phyloP scores from a whole-genome alignment of 2,888 invertebrate species.

The Caenorhabditis auriculariae region DNA sequence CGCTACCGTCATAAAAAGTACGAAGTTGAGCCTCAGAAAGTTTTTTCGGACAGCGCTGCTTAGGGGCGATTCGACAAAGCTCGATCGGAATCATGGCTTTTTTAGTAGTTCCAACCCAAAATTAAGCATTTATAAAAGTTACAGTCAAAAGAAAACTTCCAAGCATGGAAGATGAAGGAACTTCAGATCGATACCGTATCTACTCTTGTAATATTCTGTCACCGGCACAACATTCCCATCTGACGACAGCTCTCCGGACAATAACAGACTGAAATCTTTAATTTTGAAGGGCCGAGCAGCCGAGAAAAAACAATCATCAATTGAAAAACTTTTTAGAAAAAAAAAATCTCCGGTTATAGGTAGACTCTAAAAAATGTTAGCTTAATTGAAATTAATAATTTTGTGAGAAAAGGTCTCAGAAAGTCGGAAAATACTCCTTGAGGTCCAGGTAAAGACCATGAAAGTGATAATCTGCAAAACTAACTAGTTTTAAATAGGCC shows the following conservation, averaged over 20 bases:
- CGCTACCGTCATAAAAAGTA: too few relatives aligned
- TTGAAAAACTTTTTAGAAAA: too few relatives aligned
- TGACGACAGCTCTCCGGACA: not conserved
- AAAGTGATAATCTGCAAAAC: too few relatives aligned
- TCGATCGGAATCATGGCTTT: conserved; percentile 11
- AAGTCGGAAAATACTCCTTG: too few relatives aligned
- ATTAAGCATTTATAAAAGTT: conserved; percentile 1
- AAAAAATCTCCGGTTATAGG: too few relatives aligned
- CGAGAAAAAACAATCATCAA: too few relatives aligned
- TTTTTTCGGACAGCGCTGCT: conserved; percentile 24
- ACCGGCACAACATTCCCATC: conserved; percentile 1
- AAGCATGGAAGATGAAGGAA: conserved; percentile 22
- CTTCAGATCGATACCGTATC: conserved; percentile 10
- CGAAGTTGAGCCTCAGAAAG: conserved; percentile 22
- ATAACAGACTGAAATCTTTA: not conserved
- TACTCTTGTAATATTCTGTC: conserved; percentile 13
- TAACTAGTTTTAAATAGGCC: too few relatives aligned
- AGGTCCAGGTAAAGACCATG: too few relatives aligned
- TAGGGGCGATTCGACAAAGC: conserved; percentile 16
- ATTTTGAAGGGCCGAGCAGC: too few relatives aligned
- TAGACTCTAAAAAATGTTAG: too few relatives aligned
- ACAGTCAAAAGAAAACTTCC: conserved; percentile 2
- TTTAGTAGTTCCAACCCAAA: conserved; percentile 3
- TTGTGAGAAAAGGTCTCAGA: too few relatives aligned
- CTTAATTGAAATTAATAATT: too few relatives aligned